These are phyloP conservation scores for Pelvicachromis taeniatus DNA, from an alignment of 2,113 vertebrate genomes.

Conservation along the genomic window DNA sequence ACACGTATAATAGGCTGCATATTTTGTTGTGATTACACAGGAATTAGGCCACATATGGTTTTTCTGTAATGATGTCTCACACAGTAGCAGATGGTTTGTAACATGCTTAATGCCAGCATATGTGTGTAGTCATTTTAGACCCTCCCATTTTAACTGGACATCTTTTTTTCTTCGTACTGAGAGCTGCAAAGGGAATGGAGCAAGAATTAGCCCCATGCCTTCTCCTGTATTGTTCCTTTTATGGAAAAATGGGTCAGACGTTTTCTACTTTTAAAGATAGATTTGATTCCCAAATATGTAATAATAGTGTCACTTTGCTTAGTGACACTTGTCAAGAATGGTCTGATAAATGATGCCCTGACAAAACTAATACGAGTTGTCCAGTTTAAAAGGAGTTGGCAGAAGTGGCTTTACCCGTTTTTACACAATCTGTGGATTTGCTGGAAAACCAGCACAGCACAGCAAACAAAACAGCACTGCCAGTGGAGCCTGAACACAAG, in stretches of 20 bases:
- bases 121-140: conserved; percentile 4
- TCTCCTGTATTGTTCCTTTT: conserved; percentile 8
- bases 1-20: conserved; percentile 3
- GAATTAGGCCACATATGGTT: conserved; percentile 43
- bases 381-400: neutral
- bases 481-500: neutral
- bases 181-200: conserved; percentile 20
- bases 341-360: conserved; percentile 32
- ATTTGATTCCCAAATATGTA: neutral
- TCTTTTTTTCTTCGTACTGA: neutral
- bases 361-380: conserved; percentile 29
- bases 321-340: too few species aligned
- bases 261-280: neutral
- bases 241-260: conserved; percentile 34
- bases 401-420: neutral
- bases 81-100: conserved; percentile 46
- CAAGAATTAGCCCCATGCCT: conserved; percentile 23
- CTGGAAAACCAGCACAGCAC: neutral
- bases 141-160: conserved; percentile 12
- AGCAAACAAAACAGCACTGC: neutral
- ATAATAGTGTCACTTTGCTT: neutral
- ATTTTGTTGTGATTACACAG: conserved; percentile 29
- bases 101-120: conserved; percentile 24
- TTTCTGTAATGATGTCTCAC: conserved; percentile 12
- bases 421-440: conserved; percentile 7